Evolutionary conservation across 2,888 invertebrate genomes (phyloP), one percentile per base, ranked within the genome.

Genomic region (Neria commutata): DNA sequence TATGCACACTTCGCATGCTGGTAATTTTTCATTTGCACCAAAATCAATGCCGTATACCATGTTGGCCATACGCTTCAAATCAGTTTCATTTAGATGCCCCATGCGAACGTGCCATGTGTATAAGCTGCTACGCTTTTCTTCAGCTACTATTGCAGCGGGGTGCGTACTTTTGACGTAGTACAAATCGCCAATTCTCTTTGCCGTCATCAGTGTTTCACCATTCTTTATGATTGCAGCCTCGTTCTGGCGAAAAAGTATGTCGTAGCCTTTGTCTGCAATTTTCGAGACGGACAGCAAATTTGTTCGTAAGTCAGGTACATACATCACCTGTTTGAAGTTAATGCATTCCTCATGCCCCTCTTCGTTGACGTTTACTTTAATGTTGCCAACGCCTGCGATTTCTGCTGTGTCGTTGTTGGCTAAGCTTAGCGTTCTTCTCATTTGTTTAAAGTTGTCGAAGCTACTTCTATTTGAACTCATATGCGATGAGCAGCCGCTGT

Each of bases 401-500:
- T 42, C 19, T 42, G 42, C 5, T 42, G 42, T 19, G 5, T 17
- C 19, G 19, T 42, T 19, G 42, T 42, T 42, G 19, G 42, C 42
- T 42, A 42, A 42, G 14, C 19, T 42, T 19, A 42, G 21, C 14
- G 19, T 42, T 42, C 19, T 42, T 6, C 19, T 19, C 21, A 42
- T 42, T 19, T 17, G 19, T 42, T 17, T 19, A 21, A 42, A 19
- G 17, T 17, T 42, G 17, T 42, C 3, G 21, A 42, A 42, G 21
- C 14, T 42, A 42, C 17, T 53, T 17, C 14, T 40, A 14, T 53
- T 29, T n/a, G 52, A 40, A 42, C 26, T 53, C 52, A 53, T 42
- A 23, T 53, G 42, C 21, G 52, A 23, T 42, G 52, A 21, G 42
- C 52, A 53, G 21, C 52, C 52, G 25, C 42, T 53, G 23, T 53